Evolutionary conservation across 2,113 vertebrate species (phyloP).

Genomic region (Nestor notabilis): DNA sequence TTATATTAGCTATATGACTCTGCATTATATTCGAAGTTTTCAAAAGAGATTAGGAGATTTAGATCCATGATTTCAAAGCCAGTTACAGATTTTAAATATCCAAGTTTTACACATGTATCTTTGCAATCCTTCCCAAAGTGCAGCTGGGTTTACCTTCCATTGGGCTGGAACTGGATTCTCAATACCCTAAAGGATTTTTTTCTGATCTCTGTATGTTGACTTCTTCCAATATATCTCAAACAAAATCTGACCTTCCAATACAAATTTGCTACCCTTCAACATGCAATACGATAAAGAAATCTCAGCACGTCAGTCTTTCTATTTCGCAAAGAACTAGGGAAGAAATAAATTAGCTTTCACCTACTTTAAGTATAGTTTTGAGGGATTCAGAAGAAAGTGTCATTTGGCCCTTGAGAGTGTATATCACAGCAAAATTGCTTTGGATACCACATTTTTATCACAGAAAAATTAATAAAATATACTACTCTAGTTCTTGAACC

Average conservation of each 20-base stretch:
- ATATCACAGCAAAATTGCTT: neutral
- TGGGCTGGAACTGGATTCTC: neutral
- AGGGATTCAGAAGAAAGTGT: neutral
- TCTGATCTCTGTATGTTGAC: neutral
- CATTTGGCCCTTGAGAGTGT: neutral
- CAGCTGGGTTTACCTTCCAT: neutral
- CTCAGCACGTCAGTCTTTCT: neutral
- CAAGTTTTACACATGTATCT: neutral
- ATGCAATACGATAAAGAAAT: neutral
- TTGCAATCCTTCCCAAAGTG: neutral
- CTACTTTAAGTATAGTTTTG: neutral
- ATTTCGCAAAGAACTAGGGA: neutral
- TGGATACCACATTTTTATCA: neutral
- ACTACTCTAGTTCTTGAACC: neutral
- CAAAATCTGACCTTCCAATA: neutral
- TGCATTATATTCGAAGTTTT: neutral
- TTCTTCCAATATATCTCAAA: neutral
- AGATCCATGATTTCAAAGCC: neutral
- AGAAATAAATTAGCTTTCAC: neutral
- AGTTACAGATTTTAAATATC: neutral
- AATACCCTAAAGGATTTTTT: neutral
- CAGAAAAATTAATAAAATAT: neutral
- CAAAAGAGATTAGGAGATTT: neutral
- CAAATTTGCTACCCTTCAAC: neutral
- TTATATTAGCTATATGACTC: neutral